Evolutionary conservation across 2,797 vertebrate species (phyloP), one percentile per base, ranked within the genome.

Genomic region (Capromys pilorides): DNA sequence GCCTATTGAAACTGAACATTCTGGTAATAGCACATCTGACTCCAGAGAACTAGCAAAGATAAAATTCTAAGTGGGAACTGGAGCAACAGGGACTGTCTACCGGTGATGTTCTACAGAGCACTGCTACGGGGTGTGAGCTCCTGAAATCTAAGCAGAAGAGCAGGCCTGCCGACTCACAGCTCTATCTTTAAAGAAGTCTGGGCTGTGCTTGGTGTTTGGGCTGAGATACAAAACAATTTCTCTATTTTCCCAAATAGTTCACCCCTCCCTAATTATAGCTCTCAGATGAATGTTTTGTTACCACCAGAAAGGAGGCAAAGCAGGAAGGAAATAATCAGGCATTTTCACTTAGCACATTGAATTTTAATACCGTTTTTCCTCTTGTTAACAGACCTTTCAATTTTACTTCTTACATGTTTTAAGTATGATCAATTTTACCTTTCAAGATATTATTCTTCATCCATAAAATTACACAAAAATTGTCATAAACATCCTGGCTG

Each of bases 251-350:
- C 97, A 88, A 96, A 98, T 97, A 97, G 96, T 98, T 98, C 97
- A 97, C 96, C 98, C 94, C 96, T 97, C 97, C 97, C 93, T 98
- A 98, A 98, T 98, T 98, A 98, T 90, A 98, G 97, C 97, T 98
- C 97, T 98, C 83, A 97, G 98, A 98, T 71, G 64, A 97, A 96
- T 98, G 97, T 98, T 98, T 98, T 98, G 97, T 98, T 98, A 97
- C 93, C 84, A 93, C 96, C 97, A 95, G 97, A 98, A 98, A 98
- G 97, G 97, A 97, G 93, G 96, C 95, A 98, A 98, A 98, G 98
- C 97, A 98, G 97, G 97, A 98, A 98, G 98, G 97, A 98, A 98
- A 98, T 98, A 97, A 97, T 98, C 98, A 98, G 95, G 96, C 94
- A 97, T 97, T 98, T 97, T 97, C 96, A 87, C 94, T 97, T 98